Percentiles rank a stretch among this genome's conserved stretches.
These are phyloP conservation scores for Spatula clypeata DNA, from an alignment of 2,797 vertebrate species.

Conservation along the genomic window DNA sequence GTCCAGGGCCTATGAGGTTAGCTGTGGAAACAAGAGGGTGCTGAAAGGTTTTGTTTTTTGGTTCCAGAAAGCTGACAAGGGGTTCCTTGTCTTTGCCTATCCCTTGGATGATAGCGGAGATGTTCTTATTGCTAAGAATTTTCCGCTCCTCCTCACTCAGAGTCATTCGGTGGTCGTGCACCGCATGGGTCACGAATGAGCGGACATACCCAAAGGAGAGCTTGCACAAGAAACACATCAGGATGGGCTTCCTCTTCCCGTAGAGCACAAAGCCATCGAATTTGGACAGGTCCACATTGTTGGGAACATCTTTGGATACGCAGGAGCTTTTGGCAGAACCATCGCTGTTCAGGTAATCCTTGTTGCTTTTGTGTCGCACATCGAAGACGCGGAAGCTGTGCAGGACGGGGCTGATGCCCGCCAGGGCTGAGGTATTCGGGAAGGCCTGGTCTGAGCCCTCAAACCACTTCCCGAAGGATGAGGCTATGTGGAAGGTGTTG, in stretches of 20 bases:
- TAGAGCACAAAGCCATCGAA: slow-evolving; percentile 98
- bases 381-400: slow-evolving; percentile 99
- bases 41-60: slow-evolving; percentile 98
- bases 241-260: slow-evolving; percentile 98
- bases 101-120: slow-evolving; percentile 99
- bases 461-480: slow-evolving; percentile 99
- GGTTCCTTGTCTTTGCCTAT: slow-evolving; percentile 99
- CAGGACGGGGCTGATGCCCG: slow-evolving; percentile 99
- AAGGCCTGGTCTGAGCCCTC: slow-evolving; percentile 97
- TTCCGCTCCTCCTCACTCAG: slow-evolving; percentile 97
- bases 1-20: slow-evolving; percentile 95
- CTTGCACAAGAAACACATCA: slow-evolving; percentile 99
- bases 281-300: slow-evolving; percentile 99
- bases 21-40: slow-evolving; percentile 91
- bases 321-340: slow-evolving; percentile 99
- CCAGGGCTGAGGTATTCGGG: slow-evolving; percentile 99
- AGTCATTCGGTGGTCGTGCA: slow-evolving; percentile 99
- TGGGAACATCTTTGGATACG: slow-evolving; percentile 99
- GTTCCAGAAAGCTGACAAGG: slow-evolving; percentile 99
- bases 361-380: slow-evolving; percentile 99
- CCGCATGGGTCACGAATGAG: slow-evolving; percentile 98
- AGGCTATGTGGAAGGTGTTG: slow-evolving; percentile 99
- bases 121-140: slow-evolving; percentile 97
- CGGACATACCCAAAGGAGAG: slow-evolving; percentile 98
- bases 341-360: slow-evolving; percentile 99